Conservation (phyloP, 2,113 vertebrate species). For the Meriones unguiculatus region DNA sequence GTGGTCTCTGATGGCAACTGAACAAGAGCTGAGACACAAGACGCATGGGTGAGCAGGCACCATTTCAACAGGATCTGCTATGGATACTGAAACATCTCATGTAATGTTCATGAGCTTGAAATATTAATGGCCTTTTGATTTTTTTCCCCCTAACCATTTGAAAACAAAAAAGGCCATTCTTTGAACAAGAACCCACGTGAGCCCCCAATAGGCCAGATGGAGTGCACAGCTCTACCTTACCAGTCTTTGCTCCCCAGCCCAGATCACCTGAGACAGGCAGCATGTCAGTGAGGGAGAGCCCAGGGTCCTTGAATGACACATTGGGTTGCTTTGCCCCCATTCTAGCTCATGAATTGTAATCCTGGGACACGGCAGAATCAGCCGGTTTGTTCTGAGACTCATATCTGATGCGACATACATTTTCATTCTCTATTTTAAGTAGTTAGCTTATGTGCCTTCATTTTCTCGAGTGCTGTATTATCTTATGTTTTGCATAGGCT, state of each 20-base stretch:
- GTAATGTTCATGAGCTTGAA: not conserved
- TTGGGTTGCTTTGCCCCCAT: not conserved
- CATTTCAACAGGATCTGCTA: not conserved
- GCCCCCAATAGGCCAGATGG: not conserved
- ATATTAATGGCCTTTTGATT: not conserved
- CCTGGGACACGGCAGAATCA: not conserved
- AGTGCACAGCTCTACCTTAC: fast-evolving
- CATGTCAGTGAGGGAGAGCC: not conserved
- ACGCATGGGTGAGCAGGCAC: fast-evolving
- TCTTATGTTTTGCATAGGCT: not conserved
- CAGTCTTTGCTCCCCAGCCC: not conserved
- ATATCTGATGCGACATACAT: not conserved
- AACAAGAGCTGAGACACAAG: too few species aligned
- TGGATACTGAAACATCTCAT: not conserved
- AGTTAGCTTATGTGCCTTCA: not conserved
- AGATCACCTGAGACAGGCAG: not conserved
- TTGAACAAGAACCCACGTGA: not conserved
- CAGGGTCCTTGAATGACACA: too few species aligned
- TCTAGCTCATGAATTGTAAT: not conserved
- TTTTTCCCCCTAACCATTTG: not conserved
- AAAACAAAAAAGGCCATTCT: conserved; percentile 13
- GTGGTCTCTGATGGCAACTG: not conserved
- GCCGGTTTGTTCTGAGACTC: not conserved
- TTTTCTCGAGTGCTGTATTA: not conserved
- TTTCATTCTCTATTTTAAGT: not conserved